Evolutionary conservation across 1,140 invertebrate genomes (phyloP), one percentile per base, ranked within the genome.

Genomic region (Calycopis cecrops): DNA sequence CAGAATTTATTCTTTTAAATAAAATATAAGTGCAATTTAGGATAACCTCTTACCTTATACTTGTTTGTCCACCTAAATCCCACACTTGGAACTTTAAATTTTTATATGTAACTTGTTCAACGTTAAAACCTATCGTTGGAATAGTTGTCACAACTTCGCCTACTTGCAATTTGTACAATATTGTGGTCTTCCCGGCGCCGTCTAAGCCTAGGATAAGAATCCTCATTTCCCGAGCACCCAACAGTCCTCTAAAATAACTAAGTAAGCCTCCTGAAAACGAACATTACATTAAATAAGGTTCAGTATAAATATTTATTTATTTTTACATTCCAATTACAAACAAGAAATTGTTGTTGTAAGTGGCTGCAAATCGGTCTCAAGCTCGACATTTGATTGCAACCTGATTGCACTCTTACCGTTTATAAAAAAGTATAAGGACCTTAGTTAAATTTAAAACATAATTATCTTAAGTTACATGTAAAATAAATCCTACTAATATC

Each of bases 121-220:
- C 97, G 89, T 98, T 98, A 84, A 98, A 98, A n/a, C 97, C 97
- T 79, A 99, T 98, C 9, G 97, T 99, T 11, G 87, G 87, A 88
- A 99, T 99, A 18, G 98, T 99, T n/a, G 98, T 99, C 1, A 99
- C 98, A 48, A 99, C 98, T 91, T 99, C 98, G 16, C 98, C 98
- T 59, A 99, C 98, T 92, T 99, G 98, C 71, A 99, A 90, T 88
- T 96, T 94, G 88, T 99, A 99, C 40, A 99, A 89, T 88, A 99
- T 99, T 51, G 98, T 99, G 8, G 98, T 99, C 91, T 99, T 99
- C 62, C 97, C 97, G 79, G 97, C 96, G 54, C 98, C 98, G 88
- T 99, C 98, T 55, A 99, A 89, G 9, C 98, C 98, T 35, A 99
- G 90, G 76, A 99, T 99, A 59, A 99, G 89, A 81, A 99, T 99